Base-by-base conservation (phyloP, 2,888 invertebrate genomes). In the Euplexia lucipara region DNA sequence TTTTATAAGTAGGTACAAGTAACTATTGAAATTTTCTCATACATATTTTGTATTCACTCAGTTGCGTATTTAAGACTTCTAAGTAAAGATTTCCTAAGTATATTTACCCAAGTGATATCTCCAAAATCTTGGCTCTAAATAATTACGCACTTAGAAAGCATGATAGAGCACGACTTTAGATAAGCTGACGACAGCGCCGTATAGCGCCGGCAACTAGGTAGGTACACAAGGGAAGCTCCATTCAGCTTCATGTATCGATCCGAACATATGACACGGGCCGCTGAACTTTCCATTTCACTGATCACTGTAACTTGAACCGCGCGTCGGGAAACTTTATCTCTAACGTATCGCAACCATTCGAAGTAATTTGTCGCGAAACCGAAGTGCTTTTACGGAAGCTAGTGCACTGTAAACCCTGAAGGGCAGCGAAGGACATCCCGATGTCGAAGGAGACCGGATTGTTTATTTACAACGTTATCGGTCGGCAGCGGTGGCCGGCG, bases 401-500 rank as follows among this genome's bases (percentile, higher is more conserved):
- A 66, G 34, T 65, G 44, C 83, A 86, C 83, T 77, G 60, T 47
- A 39, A 75, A 70, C 71, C 70, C 71, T 83, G 83, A 82, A 86
- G 83, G 83, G 71, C 81, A 78, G 76, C 66, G 75, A 86, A 87
- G 84, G 81, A 82, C 82, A 80, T 73, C 71, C 54, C 68, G 70
- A 60, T 60, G 37, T 61, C 53, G 58, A 77, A 79, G 73, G 65
- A 79, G 78, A 77, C 70, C 78, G 83, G 78, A 79, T 90, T 92
- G 94, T 94, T 94, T 94, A 90, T 94, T 93, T 94, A 94, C 93
- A 90, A 92, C 84, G 88, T 90, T 92, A 93, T 92, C 92, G 85
- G 87, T 84, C 83, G 85, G 79, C 53, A 65, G 79, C 78, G 83
- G 79, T 91, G 85, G 87, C 84, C 84, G 85, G 79, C 69, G 90